Evolutionary conservation across 2,113 vertebrate genomes (phyloP), one percentile per base, ranked within the genome.

Genomic region (Clarias gariepinus): DNA sequence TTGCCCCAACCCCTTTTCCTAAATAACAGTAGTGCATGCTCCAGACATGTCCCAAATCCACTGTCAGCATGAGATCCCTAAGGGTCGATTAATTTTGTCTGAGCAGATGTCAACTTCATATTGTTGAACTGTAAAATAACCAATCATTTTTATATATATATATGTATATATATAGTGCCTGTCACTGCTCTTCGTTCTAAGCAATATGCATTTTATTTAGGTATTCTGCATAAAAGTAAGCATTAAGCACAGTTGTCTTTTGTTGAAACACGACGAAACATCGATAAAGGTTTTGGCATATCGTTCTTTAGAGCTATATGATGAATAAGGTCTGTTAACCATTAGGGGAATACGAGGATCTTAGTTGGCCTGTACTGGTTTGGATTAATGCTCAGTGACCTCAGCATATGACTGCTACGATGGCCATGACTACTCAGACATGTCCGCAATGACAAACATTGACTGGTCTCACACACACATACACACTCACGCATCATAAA

Each of bases 31-130:
- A 64, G 11, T 64, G 60, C 28, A 58, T 47, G 30, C 83, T 41
- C 69, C 83, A 64, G 88, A 89, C 94, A 92, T 88, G 91, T 81
- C 90, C 90, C 92, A 89, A 89, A 89, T 88, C 91, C 90, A 90
- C 86, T 81, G 60, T 83, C 73, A 91, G 91, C 92, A 91, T 91
- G 90, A 92, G 91, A 92, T 89, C 92, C 93, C 92, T 92, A 90
- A 85, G 89, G 91, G 92, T 93, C 92, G 88, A 93, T 94, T 93
- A 87, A 86, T 89, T 93, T 93, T 92, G 93, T 94, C 93, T 92
- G 89, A 90, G 91, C 91, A 90, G 91, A 91, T 90, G 92, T 92
- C 89, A 92, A 89, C 89, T 89, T 93, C 91, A 93, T 91, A 92
- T 86, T 92, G 93, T 93, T 92, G 92, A 93, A 61, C 64, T 84